These are phyloP conservation scores for Heterodera filipjevi DNA, from an alignment of 2,888 invertebrate species.

Conservation along the genomic window DNA sequence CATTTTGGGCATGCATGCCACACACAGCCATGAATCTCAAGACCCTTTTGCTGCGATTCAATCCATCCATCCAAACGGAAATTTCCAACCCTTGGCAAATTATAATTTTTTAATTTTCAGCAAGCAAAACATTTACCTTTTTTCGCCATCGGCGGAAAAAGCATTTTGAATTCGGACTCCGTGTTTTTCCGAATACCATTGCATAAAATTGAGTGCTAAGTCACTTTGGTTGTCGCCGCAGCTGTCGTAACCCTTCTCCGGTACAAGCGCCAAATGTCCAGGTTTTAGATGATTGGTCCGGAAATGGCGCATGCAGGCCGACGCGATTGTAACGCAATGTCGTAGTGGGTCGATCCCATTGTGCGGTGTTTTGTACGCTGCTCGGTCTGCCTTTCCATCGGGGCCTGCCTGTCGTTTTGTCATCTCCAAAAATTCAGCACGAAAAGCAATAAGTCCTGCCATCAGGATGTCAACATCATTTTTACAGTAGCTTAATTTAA, in stretches of 20 bases:
- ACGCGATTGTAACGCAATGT: not conserved
- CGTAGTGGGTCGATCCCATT: not conserved
- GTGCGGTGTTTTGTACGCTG: not conserved
- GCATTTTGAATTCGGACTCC: not conserved
- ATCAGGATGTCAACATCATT: not conserved
- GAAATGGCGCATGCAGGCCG: not conserved
- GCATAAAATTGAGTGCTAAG: not conserved
- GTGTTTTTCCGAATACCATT: not conserved
- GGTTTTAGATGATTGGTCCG: not conserved
- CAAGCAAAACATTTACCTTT: not conserved
- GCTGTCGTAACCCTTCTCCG: not conserved
- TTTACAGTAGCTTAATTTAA: not conserved
- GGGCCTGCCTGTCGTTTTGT: not conserved
- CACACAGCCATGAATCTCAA: not conserved
- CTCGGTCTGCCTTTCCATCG: not conserved
- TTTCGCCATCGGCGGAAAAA: not conserved
- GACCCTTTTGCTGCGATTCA: not conserved
- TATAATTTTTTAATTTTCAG: not conserved
- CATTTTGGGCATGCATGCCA: not conserved
- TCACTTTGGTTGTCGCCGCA: conserved; percentile 2
- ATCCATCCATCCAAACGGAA: not conserved
- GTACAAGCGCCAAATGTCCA: not conserved
- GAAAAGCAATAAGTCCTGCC: not conserved
- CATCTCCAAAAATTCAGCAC: not conserved
- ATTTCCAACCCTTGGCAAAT: not conserved